Evolutionary conservation across 2,113 vertebrate genomes (phyloP).

Genomic region (Otocyon megalotis): DNA sequence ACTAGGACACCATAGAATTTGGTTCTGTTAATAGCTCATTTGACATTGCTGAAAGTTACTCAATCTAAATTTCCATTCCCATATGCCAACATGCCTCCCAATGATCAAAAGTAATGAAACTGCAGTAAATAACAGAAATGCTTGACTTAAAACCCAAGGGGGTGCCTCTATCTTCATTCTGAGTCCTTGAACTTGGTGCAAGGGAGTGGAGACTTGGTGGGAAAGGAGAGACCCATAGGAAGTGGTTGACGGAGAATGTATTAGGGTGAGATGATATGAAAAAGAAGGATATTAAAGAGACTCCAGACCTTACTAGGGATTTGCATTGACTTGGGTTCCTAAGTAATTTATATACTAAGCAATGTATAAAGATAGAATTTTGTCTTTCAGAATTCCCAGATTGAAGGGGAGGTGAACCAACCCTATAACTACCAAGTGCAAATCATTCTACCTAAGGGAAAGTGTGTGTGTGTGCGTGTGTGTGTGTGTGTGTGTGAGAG

Average conservation of each 20-base stretch:
- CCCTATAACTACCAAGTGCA: neutral
- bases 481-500: neutral
- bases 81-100: constrained; percentile 6
- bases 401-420: neutral
- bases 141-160: neutral
- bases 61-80: constrained; percentile 60
- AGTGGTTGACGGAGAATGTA: neutral
- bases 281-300: neutral
- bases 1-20: neutral
- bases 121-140: constrained; percentile 16
- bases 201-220: neutral
- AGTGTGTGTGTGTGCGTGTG: neutral
- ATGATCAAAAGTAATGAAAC: constrained; percentile 43
- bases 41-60: constrained; percentile 56
- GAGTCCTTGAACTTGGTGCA: neutral
- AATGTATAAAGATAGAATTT: neutral
- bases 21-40: constrained; percentile 35
- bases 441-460: neutral
- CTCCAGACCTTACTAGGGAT: neutral
- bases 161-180: constrained; percentile 43
- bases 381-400: neutral
- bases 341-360: constrained; percentile 37
- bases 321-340: neutral
- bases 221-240: neutral
- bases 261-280: neutral